Percentiles rank a stretch among this genome's conserved stretches.
phyloP scores from a whole-genome alignment of 2,113 vertebrate species.

The Oreocharis arfaki region DNA sequence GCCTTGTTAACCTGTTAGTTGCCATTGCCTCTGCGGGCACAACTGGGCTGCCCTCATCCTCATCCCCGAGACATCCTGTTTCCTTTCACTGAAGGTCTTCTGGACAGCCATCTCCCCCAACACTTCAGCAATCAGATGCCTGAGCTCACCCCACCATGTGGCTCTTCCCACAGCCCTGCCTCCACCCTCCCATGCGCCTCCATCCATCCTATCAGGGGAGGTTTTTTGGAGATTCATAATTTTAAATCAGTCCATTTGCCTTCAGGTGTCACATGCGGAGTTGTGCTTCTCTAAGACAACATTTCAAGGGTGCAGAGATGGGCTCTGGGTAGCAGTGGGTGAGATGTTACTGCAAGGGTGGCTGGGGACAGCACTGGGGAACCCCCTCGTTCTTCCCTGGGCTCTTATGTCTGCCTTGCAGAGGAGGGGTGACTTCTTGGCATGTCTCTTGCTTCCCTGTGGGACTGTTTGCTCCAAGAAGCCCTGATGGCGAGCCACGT shows the following conservation, averaged over 20 bases:
- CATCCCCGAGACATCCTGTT: not conserved
- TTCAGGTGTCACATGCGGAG: not conserved
- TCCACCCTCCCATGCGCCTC: not conserved
- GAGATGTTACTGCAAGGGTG: not conserved
- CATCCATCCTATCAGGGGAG: fast-evolving
- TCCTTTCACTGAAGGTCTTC: not conserved
- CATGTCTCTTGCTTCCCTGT: not conserved
- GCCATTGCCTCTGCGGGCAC: not conserved
- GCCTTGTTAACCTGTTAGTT: conserved; percentile 2
- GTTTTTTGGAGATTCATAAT: not conserved
- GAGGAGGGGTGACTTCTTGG: not conserved
- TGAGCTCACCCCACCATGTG: not conserved
- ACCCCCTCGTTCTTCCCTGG: not conserved
- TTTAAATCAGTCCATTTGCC: not conserved
- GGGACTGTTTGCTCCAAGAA: not conserved
- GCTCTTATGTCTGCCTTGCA: not conserved
- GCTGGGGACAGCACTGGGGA: not conserved
- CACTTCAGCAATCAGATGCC: not conserved
- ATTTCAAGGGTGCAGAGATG: not conserved
- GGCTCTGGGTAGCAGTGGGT: not conserved
- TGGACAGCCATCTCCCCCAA: not conserved
- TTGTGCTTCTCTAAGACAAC: not conserved
- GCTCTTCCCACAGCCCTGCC: not conserved
- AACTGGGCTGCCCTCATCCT: not conserved
- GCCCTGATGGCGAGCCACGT: not conserved